Base-by-base conservation (phyloP, 2,888 invertebrate species). In the Parapristionchus giblindavisi region DNA sequence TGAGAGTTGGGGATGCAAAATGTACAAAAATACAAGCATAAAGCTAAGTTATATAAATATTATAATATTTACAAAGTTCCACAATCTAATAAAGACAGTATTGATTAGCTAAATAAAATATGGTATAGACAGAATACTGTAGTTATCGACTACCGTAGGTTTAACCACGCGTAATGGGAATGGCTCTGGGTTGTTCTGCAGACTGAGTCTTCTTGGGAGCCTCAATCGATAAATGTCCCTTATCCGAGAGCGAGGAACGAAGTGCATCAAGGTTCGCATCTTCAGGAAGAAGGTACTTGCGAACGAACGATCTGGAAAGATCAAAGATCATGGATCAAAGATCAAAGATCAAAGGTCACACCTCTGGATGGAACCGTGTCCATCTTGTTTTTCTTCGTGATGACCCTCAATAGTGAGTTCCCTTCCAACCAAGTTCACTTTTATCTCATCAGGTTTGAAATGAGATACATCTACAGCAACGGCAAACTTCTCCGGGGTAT, bases 401-500 rank as follows among this genome's bases (percentile, higher is more conserved):
- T 76, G 70, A 36, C 79, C 79, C 76, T 79, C 80, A 58, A 79
- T 75, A 38, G 80, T 76, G 17, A 79, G 43, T 48, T 80, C 73
- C 40, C 76, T 76, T 40, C 80, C 79, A 61, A 73, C 60, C 27
- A 79, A 72, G 61, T 79, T 80, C 38, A 79, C 79, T 52, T 79
- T 79, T 27, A 79, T 52, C 36, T 79, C 79, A 29, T 79, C 79
- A 1, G 79, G 79, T 24, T 68, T 68, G 65, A 79, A 79, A 58
- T 78, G 75, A 40, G 77, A 77, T 29, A 79, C 79, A 66, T 79
- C 80, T 3, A 79, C 29, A 11, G 79, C 52, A 51, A 79, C 61
- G 24, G 75, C 65, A 72, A 79, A 80, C 21, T 77, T 60, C 29
- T 80, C 80, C 11, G 56, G 56, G 3, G 56, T 63, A 43, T 48